phyloP scores from a whole-genome alignment of 2,797 vertebrate genomes.

The Alectoris magna region DNA sequence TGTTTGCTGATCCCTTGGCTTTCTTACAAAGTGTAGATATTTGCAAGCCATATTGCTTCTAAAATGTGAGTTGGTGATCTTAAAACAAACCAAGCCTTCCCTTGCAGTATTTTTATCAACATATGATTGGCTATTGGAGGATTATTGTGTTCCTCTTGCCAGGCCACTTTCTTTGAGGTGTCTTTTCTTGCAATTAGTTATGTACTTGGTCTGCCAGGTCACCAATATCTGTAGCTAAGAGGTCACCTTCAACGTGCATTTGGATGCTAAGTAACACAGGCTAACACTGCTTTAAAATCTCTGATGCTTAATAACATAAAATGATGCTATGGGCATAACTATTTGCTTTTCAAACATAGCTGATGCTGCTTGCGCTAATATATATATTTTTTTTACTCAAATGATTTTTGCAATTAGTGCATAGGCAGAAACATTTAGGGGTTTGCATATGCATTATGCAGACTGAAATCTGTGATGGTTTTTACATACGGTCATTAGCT shows the following conservation, averaged over 20 bases:
- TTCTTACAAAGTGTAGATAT: not conserved
- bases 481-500: not conserved
- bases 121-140: not conserved
- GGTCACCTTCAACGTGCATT: not conserved
- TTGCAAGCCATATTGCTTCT: not conserved
- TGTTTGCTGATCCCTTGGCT: conserved; percentile 24
- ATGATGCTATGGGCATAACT: not conserved
- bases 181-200: not conserved
- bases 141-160: not conserved
- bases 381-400: not conserved
- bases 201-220: not conserved
- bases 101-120: not conserved
- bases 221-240: not conserved
- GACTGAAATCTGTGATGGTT: not conserved
- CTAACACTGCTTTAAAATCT: not conserved
- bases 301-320: not conserved
- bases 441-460: not conserved
- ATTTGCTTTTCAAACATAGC: not conserved
- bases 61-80: conserved; percentile 1
- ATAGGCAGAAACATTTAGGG: not conserved
- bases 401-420: not conserved
- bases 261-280: not conserved
- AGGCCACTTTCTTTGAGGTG: not conserved
- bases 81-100: not conserved
- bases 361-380: not conserved